phyloP scores from a whole-genome alignment of 2,888 invertebrate genomes.

The Caenorhabditis sp. region DNA sequence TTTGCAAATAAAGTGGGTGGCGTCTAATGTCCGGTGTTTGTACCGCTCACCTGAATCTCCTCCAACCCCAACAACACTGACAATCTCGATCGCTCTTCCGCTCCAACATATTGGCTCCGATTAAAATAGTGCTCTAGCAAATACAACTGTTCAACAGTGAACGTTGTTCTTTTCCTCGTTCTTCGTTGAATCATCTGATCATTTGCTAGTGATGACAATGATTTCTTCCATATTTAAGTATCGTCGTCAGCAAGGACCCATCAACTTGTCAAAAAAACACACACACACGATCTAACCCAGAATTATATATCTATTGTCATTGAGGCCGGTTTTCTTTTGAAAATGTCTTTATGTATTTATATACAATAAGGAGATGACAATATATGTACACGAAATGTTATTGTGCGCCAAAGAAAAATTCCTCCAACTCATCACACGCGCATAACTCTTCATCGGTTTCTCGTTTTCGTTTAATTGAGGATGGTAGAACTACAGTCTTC shows the following conservation, averaged over 20 bases:
- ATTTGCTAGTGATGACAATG: too few species aligned
- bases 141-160: constrained; percentile 39
- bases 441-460: too few species aligned
- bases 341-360: too few species aligned
- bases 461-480: too few species aligned
- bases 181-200: neutral
- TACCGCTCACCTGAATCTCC: constrained; percentile 32
- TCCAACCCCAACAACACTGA: constrained; percentile 27
- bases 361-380: too few species aligned
- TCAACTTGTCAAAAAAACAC: constrained; percentile 12
- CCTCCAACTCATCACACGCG: too few species aligned
- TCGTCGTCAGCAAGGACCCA: neutral
- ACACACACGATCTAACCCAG: constrained; percentile 3
- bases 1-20: too few species aligned
- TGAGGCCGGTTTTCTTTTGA: too few species aligned
- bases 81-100: constrained; percentile 25
- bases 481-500: too few species aligned
- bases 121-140: constrained; percentile 42
- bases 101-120: constrained; percentile 35
- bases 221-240: constrained; percentile 28
- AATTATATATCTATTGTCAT: neutral
- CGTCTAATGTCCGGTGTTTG: neutral
- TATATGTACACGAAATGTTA: too few species aligned
- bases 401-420: too few species aligned
- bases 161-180: constrained; percentile 27